phyloP scores from a whole-genome alignment of 2,888 invertebrate species.

The Melangyna quadrimaculata region DNA sequence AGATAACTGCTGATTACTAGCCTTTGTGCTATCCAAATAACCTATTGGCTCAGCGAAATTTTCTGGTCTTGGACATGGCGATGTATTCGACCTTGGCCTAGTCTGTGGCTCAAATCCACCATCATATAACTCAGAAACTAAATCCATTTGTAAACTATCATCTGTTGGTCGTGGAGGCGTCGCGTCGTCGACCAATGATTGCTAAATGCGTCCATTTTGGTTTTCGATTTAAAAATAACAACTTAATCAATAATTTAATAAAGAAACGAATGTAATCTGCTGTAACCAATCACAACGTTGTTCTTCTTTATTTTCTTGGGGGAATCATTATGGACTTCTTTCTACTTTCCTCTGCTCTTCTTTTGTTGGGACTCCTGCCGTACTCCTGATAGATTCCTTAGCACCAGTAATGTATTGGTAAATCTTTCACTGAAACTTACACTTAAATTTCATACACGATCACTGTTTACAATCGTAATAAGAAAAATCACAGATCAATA shows the following conservation, averaged over 20 bases:
- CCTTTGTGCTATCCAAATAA: conserved; percentile 86
- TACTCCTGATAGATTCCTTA: conserved; percentile 45
- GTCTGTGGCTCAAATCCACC: no score
- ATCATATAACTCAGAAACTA: no score
- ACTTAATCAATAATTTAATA: no score
- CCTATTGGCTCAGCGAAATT: conserved; percentile 89
- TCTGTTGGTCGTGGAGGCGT: conserved; percentile 79
- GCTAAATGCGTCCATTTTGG: conserved; percentile 80
- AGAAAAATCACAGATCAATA: conserved; percentile 12
- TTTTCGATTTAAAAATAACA: no score
- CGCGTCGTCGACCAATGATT: conserved; percentile 80
- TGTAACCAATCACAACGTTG: no score
- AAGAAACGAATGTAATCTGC: no score
- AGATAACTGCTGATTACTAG: conserved; percentile 85
- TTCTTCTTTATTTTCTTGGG: conserved; percentile 58
- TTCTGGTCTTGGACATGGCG: no score
- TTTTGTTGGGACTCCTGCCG: background rate
- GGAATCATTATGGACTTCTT: conserved; percentile 27
- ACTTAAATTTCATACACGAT: conserved; percentile 52
- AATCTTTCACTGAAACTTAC: conserved; percentile 54
- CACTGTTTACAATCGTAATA: conserved; percentile 49
- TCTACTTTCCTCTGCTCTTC: background rate
- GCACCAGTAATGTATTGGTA: background rate
- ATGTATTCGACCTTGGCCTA: no score
- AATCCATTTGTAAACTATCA: conserved; percentile 79